A percentile compares a stretch with the other conserved stretches of the same genome.
Evolutionary conservation across 2,888 invertebrate species (phyloP).

Genomic region (Spisula subtruncata): DNA sequence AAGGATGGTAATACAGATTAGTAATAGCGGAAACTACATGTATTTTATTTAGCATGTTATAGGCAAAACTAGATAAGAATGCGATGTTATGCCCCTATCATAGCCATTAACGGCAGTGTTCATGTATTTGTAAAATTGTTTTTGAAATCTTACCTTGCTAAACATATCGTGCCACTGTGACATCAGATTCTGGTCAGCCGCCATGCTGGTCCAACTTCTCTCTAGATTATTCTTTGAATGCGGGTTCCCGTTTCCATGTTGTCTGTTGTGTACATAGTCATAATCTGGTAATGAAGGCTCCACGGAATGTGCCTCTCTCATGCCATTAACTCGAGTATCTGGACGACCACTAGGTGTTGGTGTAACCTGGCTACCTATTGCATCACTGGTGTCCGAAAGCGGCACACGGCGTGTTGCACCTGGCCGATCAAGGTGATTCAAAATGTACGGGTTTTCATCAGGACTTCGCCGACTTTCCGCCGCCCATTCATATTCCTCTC

Average conservation of each 20-base stretch:
- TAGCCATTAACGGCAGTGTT: too few relatives aligned
- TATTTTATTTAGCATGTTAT: too few relatives aligned
- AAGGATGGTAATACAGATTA: too few relatives aligned
- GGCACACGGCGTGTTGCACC: not conserved
- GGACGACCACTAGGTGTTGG: not conserved
- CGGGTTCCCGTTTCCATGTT: not conserved
- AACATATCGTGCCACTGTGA: slow-evolving; percentile 23
- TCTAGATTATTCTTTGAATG: not conserved
- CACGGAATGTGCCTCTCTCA: not conserved
- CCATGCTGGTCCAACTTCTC: slow-evolving; percentile 31
- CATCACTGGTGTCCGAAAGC: not conserved
- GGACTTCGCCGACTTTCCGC: not conserved
- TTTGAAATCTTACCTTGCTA: slow-evolving; percentile 17
- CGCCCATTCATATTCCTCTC: not conserved
- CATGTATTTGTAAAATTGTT: too few relatives aligned
- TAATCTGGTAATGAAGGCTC: not conserved
- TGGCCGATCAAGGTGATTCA: not conserved
- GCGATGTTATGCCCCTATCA: too few relatives aligned
- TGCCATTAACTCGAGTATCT: not conserved
- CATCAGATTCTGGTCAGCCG: slow-evolving; percentile 28
- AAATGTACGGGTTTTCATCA: not conserved
- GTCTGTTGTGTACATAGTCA: not conserved
- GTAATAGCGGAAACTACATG: too few relatives aligned
- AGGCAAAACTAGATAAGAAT: too few relatives aligned
- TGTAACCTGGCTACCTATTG: too few relatives aligned